A percentile compares a stretch with the other conserved stretches of the same genome.
Evolutionary conservation across 2,797 vertebrate species (phyloP).

Genomic region (Melanogrammus aeglefinus): DNA sequence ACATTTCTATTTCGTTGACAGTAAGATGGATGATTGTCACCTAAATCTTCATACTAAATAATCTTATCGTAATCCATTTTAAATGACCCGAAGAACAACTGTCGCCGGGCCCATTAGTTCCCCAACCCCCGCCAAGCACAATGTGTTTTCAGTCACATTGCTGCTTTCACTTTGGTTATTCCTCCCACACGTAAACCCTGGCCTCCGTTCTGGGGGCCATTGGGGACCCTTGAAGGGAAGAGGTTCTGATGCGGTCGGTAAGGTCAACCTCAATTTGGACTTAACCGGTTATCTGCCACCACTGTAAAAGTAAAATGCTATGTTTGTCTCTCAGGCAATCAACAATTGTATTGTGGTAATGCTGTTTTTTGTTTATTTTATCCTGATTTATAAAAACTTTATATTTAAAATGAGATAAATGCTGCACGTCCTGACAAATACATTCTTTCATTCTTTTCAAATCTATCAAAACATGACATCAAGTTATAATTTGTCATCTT

Average conservation of each 20-base stretch:
- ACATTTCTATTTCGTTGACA: background rate
- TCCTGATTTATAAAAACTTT: background rate
- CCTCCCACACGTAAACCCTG: background rate
- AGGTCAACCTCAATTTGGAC: background rate
- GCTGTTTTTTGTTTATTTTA: background rate
- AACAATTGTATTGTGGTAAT: background rate
- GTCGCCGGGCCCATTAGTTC: background rate
- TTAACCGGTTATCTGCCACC: background rate
- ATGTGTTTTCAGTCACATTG: background rate
- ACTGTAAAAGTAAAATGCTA: background rate
- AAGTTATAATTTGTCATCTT: background rate
- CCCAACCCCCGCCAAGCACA: background rate
- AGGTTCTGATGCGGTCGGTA: background rate
- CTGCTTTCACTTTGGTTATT: background rate
- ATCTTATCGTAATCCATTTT: background rate
- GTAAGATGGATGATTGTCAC: background rate
- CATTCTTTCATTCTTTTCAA: background rate
- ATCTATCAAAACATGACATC: background rate
- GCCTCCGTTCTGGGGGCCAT: no score
- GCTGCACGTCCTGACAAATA: background rate
- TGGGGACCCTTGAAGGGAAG: background rate
- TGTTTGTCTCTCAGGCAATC: no score
- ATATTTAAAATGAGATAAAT: background rate
- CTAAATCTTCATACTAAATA: background rate
- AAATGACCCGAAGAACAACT: background rate